Percentiles rank a stretch among this genome's conserved stretches.
Evolutionary conservation across 2,888 invertebrate species (phyloP).

Genomic region (Heterodera filipjevi): DNA sequence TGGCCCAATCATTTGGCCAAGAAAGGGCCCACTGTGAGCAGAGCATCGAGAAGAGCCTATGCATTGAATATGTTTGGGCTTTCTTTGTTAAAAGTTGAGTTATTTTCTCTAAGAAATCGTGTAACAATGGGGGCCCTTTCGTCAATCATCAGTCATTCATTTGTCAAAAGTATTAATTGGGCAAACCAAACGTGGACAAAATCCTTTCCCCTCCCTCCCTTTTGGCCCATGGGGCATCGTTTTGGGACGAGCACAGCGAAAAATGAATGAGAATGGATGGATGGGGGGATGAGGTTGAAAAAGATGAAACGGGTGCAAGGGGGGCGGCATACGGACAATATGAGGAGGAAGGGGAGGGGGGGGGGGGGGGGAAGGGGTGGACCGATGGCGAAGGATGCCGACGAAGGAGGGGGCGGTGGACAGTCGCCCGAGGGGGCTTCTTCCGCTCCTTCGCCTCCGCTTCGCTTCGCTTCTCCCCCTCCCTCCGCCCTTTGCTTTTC

Average conservation of each 20-base stretch:
- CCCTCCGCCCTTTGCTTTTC: neutral
- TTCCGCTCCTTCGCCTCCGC: neutral
- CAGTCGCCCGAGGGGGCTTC: slow-evolving; percentile 2
- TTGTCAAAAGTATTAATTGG: neutral
- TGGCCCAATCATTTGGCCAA: neutral
- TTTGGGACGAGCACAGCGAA: slow-evolving; percentile 8
- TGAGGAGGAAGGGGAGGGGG: neutral
- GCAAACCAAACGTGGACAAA: neutral
- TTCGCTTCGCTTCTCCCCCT: neutral
- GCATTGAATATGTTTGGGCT: neutral
- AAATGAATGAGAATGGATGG: neutral
- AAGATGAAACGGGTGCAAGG: neutral
- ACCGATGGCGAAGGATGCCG: neutral
- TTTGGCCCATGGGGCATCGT: slow-evolving; percentile 1
- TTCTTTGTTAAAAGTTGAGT: neutral
- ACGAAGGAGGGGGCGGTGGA: neutral
- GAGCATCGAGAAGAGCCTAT: neutral
- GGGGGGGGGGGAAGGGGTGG: neutral
- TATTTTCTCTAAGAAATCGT: neutral
- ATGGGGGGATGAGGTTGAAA: neutral
- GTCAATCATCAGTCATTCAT: neutral
- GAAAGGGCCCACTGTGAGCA: no score
- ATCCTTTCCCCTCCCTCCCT: neutral
- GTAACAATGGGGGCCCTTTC: neutral
- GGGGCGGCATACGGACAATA: neutral